Evolutionary conservation across 2,113 vertebrate genomes (phyloP), one percentile per base, ranked within the genome.

Genomic region (Heloderma charlesbogerti): DNA sequence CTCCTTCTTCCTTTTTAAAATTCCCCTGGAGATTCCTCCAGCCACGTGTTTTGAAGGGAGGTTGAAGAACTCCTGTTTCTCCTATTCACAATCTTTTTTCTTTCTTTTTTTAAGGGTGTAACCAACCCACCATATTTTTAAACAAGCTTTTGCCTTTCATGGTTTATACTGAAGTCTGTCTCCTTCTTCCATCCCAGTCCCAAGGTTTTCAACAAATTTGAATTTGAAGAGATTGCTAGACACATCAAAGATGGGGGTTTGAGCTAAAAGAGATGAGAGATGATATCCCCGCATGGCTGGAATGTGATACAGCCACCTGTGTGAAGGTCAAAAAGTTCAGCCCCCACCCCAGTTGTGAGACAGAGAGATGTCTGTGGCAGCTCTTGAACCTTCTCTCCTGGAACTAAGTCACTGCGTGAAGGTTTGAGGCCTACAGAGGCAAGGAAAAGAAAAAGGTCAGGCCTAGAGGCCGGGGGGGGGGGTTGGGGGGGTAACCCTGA

Each of bases 51-150:
- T 92, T 93, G 84, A 54, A 29, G 81, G 4, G 1, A 45, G 83
- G 88, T n/a, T 40, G 86, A 72, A 92, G 88, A 94, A 87, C 83
- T 81, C 93, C 87, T 89, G 89, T 93, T 95, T 95, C 86, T 91
- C 31, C 80, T 77, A 43, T 72, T 91, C 88, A 74, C 0, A 1
- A 81, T 84, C 34, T 4, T 34, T 31, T 91, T 27, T 3, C 22
- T 6, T 57, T 34, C 37, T 7, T 60, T n/a, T 67, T 90, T 93
- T 60, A 2, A 86, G 78, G 87, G 91, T 94, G 6, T 93, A 90
- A 92, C 92, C 91, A 95, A 89, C 69, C 90, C 0, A 0, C 67
- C n/a, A 88, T 63, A 74, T 87, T 51, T 88, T 60, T 22, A 95
- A 93, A 87, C 75, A 74, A 85, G 90, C 75, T 57, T 45, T 94